Base-by-base conservation (phyloP, 1,140 invertebrate genomes). In the Trichonephila inaurata region DNA sequence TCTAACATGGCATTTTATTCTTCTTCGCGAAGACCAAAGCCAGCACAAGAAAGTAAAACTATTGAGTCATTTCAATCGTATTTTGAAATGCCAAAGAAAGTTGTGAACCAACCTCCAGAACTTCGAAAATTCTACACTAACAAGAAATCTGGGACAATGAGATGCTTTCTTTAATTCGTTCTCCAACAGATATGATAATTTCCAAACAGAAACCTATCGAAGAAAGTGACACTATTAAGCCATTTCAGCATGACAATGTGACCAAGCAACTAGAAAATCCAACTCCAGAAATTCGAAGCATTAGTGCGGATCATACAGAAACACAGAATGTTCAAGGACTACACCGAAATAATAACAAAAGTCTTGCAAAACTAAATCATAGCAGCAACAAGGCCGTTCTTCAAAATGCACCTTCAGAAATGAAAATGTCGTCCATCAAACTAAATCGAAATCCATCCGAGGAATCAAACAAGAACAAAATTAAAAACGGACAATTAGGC, bases 331-430 rank as follows among this genome's bases (percentile, higher is more conserved):
- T 62, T 62, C 61, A 62, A 62, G 19, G 16, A 18, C 6, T 62
- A 21, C 61, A 21, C 28, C n/a, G 66, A 24, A 24, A 28, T 21
- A 69, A 28, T 24, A 69, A 69, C n/a, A 24, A 14, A n/a, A 51
- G 51, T 12, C n/a, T 28, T 69, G 6, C 66, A 69, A n/a, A 4
- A 69, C 10, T 12, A 69, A 69, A 24, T 24, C 10, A 69, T 24
- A 69, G n/a, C 10, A 69, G 12, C 24, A 7, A 51, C 1, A 40
- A 6, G 28, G 7, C n/a, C n/a, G 2, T 14, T 86, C 21, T n/a
- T n/a, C 44, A 86, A 28, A 28, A 44, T 40, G 62, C 60, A 0
- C 85, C 85, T 19, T 87, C 85, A 28, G 85, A 87, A 62, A 87
- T 60, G 28, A 62, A 87, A 62, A 28, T 28, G 5, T 60, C 85